A percentile compares a stretch with the other conserved stretches of the same genome.
Conservation (phyloP, 2,113 vertebrate genomes). For the Brachyhypopomus occidentalis region DNA sequence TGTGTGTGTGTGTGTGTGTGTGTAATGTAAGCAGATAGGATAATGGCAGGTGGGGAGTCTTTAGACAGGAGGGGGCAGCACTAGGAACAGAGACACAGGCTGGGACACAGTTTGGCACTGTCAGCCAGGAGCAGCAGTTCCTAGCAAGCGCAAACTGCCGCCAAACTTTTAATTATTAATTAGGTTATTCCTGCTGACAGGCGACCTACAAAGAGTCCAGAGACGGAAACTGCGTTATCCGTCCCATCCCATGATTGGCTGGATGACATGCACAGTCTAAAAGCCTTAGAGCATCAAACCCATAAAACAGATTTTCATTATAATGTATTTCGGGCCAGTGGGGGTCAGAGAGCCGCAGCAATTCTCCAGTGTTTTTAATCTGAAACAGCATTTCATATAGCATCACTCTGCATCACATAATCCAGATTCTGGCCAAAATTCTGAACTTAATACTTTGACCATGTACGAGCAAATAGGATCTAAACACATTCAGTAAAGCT, state of each 20-base stretch:
- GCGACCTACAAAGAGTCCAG: slow-evolving; percentile 22
- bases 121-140: slow-evolving; percentile 46
- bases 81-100: not conserved
- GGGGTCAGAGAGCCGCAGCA: slow-evolving; percentile 4
- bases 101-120: slow-evolving; percentile 7
- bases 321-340: not conserved
- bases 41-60: slow-evolving; percentile 54
- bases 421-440: not conserved
- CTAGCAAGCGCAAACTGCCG: slow-evolving; percentile 59
- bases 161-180: slow-evolving; percentile 70
- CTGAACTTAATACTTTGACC: not conserved
- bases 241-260: slow-evolving; percentile 16
- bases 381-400: not conserved
- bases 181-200: slow-evolving; percentile 58
- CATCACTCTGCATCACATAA: not conserved
- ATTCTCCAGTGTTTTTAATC: slow-evolving; percentile 1
- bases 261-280: slow-evolving; percentile 9
- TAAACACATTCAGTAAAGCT: not conserved
- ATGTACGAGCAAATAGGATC: not conserved
- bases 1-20: slow-evolving; percentile 24
- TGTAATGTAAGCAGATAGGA: slow-evolving; percentile 13
- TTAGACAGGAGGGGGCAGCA: slow-evolving; percentile 26
- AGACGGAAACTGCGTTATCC: slow-evolving; percentile 18
- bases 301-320: slow-evolving; percentile 8
- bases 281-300: slow-evolving; percentile 1